Evolutionary conservation across 1,140 invertebrate species (phyloP), one percentile per base, ranked within the genome.

Genomic region (Araneus ventricosus): DNA sequence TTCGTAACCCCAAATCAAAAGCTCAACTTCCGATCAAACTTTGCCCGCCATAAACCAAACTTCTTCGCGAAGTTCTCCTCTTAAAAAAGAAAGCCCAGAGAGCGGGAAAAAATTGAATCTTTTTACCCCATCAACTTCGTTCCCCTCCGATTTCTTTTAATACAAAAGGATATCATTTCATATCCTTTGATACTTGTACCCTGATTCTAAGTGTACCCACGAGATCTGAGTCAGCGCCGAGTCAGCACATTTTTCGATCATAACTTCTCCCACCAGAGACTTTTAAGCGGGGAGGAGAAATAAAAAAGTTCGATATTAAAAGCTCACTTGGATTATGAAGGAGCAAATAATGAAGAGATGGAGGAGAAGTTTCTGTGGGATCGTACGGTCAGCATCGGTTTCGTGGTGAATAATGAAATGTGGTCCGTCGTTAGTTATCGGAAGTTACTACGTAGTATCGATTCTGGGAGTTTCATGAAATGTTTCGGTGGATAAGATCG

Each of bases 181-280:
- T 90, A 90, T 80, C 88, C 88, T 59, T 90, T 80, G 88, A 61
- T 57, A 41, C 52, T 90, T 80, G 88, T 90, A 30, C 88, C 24
- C 34, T n/a, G 67, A 79, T 90, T 90, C 67, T 90, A 90, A 90
- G 88, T 45, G 70, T 14, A 45, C 88, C 63, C 88, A 10, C 2
- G 70, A 59, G 39, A 27, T 5, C 34, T 14, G 63, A 90, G 24
- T 90, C 88, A 90, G 88, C 88, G 30, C 67, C 67, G 41, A 79
- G 41, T n/a, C 52, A 80, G 88, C 88, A 90, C 88, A 90, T 80
- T 90, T 88, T 90, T 80, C 88, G 67, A 90, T 79, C 67, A 90
- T 90, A 90, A 90, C 88, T 90, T 90, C 80, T 57, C 37, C 52
- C 88, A 34, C 88, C n/a, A 90, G 70, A 30, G 27, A 17, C 63